Conservation (phyloP, 2,113 vertebrate species). For the Microtus richardsoni region DNA sequence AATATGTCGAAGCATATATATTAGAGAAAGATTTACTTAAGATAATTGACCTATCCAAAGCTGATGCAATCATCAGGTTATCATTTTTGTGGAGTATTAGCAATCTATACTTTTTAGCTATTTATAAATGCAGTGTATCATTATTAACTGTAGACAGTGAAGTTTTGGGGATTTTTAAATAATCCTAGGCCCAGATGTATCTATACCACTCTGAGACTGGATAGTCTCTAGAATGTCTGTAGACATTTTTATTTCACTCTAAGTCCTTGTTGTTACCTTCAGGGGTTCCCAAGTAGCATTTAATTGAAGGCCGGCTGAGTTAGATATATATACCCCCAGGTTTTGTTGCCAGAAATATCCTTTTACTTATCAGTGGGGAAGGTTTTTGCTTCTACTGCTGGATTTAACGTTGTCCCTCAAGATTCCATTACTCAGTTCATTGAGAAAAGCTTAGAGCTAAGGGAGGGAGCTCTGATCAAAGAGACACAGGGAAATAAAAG, state of each 20-base stretch:
- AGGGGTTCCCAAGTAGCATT: slow-evolving; percentile 62
- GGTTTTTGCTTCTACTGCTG: slow-evolving; percentile 63
- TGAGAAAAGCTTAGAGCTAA: slow-evolving; percentile 78
- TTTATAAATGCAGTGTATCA: not conserved
- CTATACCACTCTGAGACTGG: not conserved
- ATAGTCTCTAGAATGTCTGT: slow-evolving; percentile 2
- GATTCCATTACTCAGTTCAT: slow-evolving; percentile 79
- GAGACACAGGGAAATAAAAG: slow-evolving; percentile 60
- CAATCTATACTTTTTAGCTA: not conserved
- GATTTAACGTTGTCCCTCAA: slow-evolving; percentile 71
- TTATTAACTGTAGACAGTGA: not conserved
- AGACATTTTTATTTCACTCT: slow-evolving; percentile 48
- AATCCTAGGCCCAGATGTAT: slow-evolving; percentile 22
- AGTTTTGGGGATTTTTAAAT: slow-evolving; percentile 33
- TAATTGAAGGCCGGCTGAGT: slow-evolving; percentile 65
- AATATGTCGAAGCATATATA: not conserved
- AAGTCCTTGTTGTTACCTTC: slow-evolving; percentile 49
- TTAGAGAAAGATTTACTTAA: not conserved
- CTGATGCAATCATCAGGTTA: not conserved
- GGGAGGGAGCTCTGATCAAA: slow-evolving; percentile 45
- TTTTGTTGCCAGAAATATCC: slow-evolving; percentile 73
- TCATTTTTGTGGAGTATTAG: not conserved
- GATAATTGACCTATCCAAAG: not conserved
- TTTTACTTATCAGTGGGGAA: slow-evolving; percentile 75
- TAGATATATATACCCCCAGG: slow-evolving; percentile 43